Evolutionary conservation across 2,888 invertebrate species (phyloP).

Genomic region (Temnothorax rugatulus): DNA sequence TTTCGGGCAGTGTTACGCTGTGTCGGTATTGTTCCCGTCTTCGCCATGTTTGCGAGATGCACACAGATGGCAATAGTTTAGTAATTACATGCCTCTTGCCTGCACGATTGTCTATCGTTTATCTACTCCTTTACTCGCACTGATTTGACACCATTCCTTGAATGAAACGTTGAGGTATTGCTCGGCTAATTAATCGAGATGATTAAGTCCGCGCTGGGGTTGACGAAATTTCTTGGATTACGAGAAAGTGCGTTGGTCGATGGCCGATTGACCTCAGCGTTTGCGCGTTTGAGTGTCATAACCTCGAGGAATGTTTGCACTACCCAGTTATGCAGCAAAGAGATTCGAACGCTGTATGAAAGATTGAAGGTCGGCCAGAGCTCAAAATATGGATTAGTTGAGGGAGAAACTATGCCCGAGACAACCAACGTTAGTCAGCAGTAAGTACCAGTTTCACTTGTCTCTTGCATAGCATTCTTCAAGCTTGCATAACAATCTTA

Average conservation of each 20-base stretch:
- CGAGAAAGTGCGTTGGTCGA: neutral
- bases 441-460: conserved; percentile 22
- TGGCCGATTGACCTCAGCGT: neutral
- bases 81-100: neutral
- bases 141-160: neutral
- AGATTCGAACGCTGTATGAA: neutral
- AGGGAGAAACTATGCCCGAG: conserved; percentile 15
- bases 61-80: conserved; percentile 35
- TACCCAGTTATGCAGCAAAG: conserved; percentile 56
- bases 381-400: neutral
- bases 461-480: neutral
- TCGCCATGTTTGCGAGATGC: neutral
- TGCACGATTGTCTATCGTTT: neutral
- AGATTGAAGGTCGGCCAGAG: neutral
- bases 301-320: conserved; percentile 55
- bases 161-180: conserved; percentile 2
- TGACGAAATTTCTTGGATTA: neutral
- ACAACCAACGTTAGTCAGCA: neutral
- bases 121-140: neutral
- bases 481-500: neutral
- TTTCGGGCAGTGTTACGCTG: neutral
- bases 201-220: conserved; percentile 44
- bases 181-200: conserved; percentile 35
- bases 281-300: neutral
- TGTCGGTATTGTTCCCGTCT: neutral